Evolutionary conservation across 2,888 invertebrate species (phyloP), one percentile per base, ranked within the genome.

Genomic region (Nephrotoma flavescens): DNA sequence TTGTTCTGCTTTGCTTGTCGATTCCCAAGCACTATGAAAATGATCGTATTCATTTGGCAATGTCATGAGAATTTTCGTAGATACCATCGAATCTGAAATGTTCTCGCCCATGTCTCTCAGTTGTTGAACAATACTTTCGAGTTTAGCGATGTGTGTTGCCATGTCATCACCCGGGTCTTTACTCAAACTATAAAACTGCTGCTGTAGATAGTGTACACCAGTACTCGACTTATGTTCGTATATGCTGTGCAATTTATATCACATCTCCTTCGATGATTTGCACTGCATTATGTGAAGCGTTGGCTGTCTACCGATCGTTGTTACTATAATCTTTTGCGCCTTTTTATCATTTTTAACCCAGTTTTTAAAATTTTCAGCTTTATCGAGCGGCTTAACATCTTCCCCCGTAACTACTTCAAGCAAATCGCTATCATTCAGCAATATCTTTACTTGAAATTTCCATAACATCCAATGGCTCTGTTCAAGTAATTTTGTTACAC

Each of bases 201-300:
- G 88, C 83, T 88, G 88, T 7, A 89, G 71, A 15, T 88, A 87
- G 88, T 90, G 89, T 6, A 90, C 87, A 19, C 88, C 90, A 6
- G 71, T 71, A 19, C 15, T 71, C n/a, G 71, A 71, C 6, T 71
- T 71, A 15, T 71, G 71, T 71, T 91, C 90, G 87, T 89, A 91
- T 0, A 90, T 87, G 15, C 87, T 88, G 52, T 88, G 87, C 41
- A 88, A 44, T 47, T 87, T 87, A 1, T 86, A 42, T 87, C 87
- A 88, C 88, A 89, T 88, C 15, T 87, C 88, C 15, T 86, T 86
- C 0, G 88, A 84, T 57, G 88, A 87, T 4, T 87, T 86, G 45
- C 87, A 88, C 87, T 88, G 88, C 11, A 88, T 87, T 6, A 88
- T 88, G 41, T 88, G 88, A 31, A 88, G 42, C 87, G 87, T 86